These are phyloP conservation scores for Oscheius myriophilus DNA, from an alignment of 2,888 invertebrate genomes.

Conservation along the genomic window DNA sequence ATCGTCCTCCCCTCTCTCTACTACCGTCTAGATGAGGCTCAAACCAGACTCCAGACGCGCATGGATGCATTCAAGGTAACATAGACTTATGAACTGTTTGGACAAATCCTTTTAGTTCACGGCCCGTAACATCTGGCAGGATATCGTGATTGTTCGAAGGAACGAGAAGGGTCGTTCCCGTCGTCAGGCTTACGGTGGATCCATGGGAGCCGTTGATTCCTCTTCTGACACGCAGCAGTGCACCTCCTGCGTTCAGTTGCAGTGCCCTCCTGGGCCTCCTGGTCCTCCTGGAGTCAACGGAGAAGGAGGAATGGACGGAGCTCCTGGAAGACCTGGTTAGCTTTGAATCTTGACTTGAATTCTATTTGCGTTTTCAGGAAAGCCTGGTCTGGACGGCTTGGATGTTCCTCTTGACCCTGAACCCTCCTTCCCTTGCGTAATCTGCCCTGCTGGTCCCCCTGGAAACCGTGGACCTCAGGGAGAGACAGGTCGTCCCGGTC, in stretches of 20 bases:
- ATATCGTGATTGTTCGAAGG: slow-evolving; percentile 63
- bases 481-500: slow-evolving; percentile 65
- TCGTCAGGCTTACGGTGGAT: slow-evolving; percentile 56
- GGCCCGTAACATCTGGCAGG: slow-evolving; percentile 67
- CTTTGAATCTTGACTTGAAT: not conserved
- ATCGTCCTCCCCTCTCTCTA: slow-evolving; percentile 58
- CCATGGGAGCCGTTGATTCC: slow-evolving; percentile 20
- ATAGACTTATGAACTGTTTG: not conserved
- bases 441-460: slow-evolving; percentile 69
- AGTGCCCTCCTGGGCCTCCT: slow-evolving; percentile 69
- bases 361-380: slow-evolving; percentile 30
- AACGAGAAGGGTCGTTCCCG: slow-evolving; percentile 49
- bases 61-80: slow-evolving; percentile 67
- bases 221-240: slow-evolving; percentile 61
- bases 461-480: slow-evolving; percentile 68
- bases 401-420: slow-evolving; percentile 70
- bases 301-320: slow-evolving; percentile 59
- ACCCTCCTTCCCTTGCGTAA: slow-evolving; percentile 70
- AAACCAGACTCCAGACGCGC: slow-evolving; percentile 58
- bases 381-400: slow-evolving; percentile 69
- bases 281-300: slow-evolving; percentile 70
- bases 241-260: slow-evolving; percentile 67
- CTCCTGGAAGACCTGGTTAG: slow-evolving; percentile 48
- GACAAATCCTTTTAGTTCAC: slow-evolving; percentile 55
- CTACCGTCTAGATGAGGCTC: slow-evolving; percentile 61